phyloP scores from a whole-genome alignment of 2,797 vertebrate genomes.

The Ctenopoma kingsleyae region DNA sequence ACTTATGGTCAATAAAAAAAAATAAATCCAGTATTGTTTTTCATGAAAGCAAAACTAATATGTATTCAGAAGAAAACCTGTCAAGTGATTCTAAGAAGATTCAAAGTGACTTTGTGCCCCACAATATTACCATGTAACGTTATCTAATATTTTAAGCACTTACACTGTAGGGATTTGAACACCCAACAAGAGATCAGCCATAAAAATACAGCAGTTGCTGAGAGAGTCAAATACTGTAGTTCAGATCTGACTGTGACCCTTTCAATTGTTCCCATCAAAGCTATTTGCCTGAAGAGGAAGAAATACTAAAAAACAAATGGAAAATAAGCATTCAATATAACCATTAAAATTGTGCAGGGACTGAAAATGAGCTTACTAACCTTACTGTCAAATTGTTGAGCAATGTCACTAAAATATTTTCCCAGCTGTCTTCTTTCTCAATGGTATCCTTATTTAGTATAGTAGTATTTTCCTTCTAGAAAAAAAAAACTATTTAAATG shows the following conservation, averaged over 20 bases:
- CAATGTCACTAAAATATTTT: background rate
- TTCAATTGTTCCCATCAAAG: slow-evolving; percentile 11
- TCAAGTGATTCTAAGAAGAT: background rate
- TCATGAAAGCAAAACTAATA: background rate
- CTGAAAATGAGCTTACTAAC: background rate
- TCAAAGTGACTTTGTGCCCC: slow-evolving; percentile 1
- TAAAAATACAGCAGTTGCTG: background rate
- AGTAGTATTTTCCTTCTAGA: background rate
- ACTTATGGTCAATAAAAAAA: background rate
- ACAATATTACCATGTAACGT: background rate
- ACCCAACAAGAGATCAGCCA: background rate
- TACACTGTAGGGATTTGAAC: slow-evolving; percentile 2
- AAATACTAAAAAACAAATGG: background rate
- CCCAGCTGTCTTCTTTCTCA: background rate
- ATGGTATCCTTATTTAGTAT: background rate
- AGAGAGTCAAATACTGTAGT: background rate
- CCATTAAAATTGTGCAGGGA: background rate
- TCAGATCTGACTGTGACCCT: slow-evolving; percentile 6
- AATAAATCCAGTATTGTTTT: slow-evolving; percentile 9
- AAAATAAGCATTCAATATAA: background rate
- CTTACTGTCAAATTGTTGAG: background rate
- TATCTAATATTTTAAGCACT: background rate
- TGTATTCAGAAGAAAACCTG: slow-evolving; percentile 17
- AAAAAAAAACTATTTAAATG: background rate
- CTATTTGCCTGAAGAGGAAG: background rate